phyloP scores from a whole-genome alignment of 2,888 invertebrate genomes.

The Folsomia manolachei region DNA sequence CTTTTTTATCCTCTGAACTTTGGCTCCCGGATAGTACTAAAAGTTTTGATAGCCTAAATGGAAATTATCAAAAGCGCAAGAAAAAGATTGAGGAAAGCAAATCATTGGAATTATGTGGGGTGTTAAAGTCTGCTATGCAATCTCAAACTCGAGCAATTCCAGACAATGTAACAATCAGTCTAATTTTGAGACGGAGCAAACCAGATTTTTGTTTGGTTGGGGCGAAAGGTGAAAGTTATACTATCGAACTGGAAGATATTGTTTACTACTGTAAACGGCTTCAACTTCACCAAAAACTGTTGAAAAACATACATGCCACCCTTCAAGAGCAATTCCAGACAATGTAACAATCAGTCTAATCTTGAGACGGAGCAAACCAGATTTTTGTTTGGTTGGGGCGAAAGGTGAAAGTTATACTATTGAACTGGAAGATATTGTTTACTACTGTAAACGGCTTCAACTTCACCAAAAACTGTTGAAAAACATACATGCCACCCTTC shows the following conservation, averaged over 20 bases:
- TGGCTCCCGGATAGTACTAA: background rate
- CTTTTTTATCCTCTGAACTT: background rate
- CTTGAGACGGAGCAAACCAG: background rate
- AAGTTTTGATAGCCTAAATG: background rate
- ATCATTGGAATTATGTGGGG: background rate
- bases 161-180: background rate
- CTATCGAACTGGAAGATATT: too few relatives aligned
- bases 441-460: background rate
- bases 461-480: background rate
- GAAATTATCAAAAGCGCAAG: background rate
- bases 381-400: background rate
- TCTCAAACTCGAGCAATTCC: background rate
- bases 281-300: background rate
- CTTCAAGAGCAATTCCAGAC: background rate
- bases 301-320: too few relatives aligned
- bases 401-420: too few relatives aligned
- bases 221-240: background rate
- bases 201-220: background rate
- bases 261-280: background rate
- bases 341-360: background rate
- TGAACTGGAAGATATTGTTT: background rate
- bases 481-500: too few relatives aligned
- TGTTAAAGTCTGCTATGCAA: background rate
- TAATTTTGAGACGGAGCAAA: background rate
- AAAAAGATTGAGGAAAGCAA: background rate